Conservation (phyloP, 2,113 vertebrate genomes). For the Microtus pennsylvanicus region DNA sequence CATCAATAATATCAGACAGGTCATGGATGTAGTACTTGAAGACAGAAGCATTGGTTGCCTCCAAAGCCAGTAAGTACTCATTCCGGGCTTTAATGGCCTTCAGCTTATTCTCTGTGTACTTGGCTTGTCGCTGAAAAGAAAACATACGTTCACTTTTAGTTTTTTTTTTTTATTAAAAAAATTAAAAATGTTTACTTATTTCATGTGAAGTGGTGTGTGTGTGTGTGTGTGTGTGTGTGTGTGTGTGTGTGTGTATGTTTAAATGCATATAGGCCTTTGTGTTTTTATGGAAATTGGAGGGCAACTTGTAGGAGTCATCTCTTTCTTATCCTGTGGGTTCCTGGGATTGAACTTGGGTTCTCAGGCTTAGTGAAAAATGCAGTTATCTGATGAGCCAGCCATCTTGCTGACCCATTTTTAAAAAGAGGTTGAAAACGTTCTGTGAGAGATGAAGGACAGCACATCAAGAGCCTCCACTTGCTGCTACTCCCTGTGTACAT, state of each 20-base stretch:
- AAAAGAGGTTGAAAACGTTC: neutral
- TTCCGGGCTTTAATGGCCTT: slow-evolving; percentile 99
- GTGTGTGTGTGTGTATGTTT: neutral
- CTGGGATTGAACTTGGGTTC: neutral
- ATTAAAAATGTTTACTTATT: neutral
- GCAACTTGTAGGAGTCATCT: neutral
- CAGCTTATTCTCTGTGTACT: slow-evolving; percentile 98
- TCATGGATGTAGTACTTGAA: slow-evolving; percentile 99
- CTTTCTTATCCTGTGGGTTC: neutral
- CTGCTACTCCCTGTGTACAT: neutral
- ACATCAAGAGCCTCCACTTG: slow-evolving; percentile 53
- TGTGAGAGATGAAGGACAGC: slow-evolving; percentile 41
- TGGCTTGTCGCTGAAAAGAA: slow-evolving; percentile 94
- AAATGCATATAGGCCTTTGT: neutral
- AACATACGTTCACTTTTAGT: slow-evolving; percentile 47
- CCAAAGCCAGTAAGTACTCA: slow-evolving; percentile 96
- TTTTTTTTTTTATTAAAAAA: neutral
- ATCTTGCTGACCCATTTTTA: no score
- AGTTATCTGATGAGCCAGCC: neutral
- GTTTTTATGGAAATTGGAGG: neutral
- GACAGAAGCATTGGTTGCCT: slow-evolving; percentile 97
- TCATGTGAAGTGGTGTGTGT: neutral
- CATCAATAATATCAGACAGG: slow-evolving; percentile 98
- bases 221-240: neutral
- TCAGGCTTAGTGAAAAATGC: neutral